Evolutionary conservation across 2,113 vertebrate genomes (phyloP).

Genomic region (Candoia aspera): DNA sequence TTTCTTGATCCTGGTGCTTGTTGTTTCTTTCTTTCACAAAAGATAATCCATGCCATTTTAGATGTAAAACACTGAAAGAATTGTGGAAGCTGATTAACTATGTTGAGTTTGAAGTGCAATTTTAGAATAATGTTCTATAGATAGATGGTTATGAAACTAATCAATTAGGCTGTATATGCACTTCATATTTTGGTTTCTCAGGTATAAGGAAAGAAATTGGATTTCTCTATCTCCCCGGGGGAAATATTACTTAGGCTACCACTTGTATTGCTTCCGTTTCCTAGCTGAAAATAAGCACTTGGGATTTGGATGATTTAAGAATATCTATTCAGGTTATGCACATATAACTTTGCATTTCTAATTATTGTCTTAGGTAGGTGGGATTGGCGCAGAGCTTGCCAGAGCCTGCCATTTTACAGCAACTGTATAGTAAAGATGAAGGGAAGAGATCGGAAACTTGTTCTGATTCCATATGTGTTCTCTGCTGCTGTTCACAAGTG

Average conservation of each 20-base stretch:
- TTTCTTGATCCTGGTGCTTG: neutral
- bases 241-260: neutral
- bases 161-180: neutral
- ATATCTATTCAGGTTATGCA: neutral
- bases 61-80: constrained; percentile 2
- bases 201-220: neutral
- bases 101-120: constrained; percentile 32
- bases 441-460: neutral
- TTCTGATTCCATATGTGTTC: neutral
- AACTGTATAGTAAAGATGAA: neutral
- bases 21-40: constrained; percentile 16
- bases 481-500: neutral
- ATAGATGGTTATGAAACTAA: neutral
- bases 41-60: neutral
- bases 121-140: neutral
- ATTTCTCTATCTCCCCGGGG: neutral
- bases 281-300: neutral
- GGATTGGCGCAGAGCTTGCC: neutral
- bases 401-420: neutral
- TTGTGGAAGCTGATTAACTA: neutral
- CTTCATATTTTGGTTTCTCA: neutral
- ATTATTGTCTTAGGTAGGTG: neutral
- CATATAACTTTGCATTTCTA: neutral
- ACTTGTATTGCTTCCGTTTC: neutral
- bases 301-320: neutral